Percentiles rank a stretch among this genome's conserved stretches.
Conservation (phyloP, 1,140 invertebrate species). For the Caerostris darwini region DNA sequence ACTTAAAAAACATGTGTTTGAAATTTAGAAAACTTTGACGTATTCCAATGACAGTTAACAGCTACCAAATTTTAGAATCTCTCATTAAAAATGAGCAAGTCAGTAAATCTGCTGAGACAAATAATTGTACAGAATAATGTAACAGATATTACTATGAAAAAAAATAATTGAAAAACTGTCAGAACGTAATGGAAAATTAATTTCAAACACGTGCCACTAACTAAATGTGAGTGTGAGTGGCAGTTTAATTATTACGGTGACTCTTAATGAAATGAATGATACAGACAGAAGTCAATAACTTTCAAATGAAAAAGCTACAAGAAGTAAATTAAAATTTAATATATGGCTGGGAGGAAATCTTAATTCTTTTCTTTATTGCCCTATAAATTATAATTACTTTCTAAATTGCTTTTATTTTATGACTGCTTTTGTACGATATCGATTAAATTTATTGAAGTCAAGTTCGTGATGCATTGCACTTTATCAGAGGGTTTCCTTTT, state of each 20-base stretch:
- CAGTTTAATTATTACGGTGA: slow-evolving; percentile 4
- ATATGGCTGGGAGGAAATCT: background rate
- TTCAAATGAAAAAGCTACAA: background rate
- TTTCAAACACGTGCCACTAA: background rate
- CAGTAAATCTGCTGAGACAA: too few species aligned
- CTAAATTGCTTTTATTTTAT: background rate
- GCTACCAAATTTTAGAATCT: too few species aligned
- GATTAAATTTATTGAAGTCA: background rate
- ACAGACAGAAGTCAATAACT: background rate
- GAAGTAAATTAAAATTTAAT: background rate
- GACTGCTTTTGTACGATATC: background rate
- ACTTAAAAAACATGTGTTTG: too few species aligned
- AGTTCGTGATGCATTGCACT: background rate
- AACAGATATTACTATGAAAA: too few species aligned
- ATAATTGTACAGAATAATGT: too few species aligned
- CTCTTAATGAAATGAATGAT: background rate
- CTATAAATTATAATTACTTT: background rate
- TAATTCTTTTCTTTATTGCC: background rate
- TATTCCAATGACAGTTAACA: too few species aligned
- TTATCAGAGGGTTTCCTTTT: too few species aligned
- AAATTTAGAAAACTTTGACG: too few species aligned
- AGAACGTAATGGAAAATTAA: background rate
- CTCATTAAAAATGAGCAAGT: too few species aligned
- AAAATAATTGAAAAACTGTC: too few species aligned
- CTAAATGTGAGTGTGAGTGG: background rate